These are phyloP conservation scores for Darevskia nairensis DNA, from an alignment of 2,797 vertebrate species.

Conservation along the genomic window DNA sequence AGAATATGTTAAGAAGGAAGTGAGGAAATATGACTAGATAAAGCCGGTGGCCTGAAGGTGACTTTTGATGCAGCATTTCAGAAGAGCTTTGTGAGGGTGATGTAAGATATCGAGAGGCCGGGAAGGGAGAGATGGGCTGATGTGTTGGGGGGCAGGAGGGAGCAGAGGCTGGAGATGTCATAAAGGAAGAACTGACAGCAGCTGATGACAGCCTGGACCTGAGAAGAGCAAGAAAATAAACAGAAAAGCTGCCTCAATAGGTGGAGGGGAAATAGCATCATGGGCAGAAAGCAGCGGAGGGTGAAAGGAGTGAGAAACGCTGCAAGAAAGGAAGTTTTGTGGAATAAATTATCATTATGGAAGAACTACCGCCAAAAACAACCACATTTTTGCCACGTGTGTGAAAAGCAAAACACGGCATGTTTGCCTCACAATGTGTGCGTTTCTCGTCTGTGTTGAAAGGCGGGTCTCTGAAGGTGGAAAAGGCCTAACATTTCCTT, in stretches of 20 bases:
- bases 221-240: background rate
- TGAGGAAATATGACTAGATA: background rate
- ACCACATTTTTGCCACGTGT: slow-evolving; percentile 66
- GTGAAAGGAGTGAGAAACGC: slow-evolving; percentile 35
- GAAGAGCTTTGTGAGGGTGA: background rate
- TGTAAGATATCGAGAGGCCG: background rate
- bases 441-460: slow-evolving; percentile 61
- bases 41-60: background rate
- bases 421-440: slow-evolving; percentile 65
- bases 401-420: slow-evolving; percentile 70
- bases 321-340: slow-evolving; percentile 51
- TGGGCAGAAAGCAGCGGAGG: background rate
- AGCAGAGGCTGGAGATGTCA: background rate
- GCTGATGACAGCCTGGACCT: slow-evolving; percentile 2
- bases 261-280: background rate
- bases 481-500: slow-evolving; percentile 53
- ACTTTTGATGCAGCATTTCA: background rate
- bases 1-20: slow-evolving; percentile 14
- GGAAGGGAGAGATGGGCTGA: background rate
- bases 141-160: background rate
- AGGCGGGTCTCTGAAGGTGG: slow-evolving; percentile 58
- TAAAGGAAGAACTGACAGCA: background rate
- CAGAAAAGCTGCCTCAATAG: background rate
- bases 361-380: slow-evolving; percentile 63
- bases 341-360: slow-evolving; percentile 62